Evolutionary conservation across 1,140 invertebrate species (phyloP).

Genomic region (Ladona fulva): DNA sequence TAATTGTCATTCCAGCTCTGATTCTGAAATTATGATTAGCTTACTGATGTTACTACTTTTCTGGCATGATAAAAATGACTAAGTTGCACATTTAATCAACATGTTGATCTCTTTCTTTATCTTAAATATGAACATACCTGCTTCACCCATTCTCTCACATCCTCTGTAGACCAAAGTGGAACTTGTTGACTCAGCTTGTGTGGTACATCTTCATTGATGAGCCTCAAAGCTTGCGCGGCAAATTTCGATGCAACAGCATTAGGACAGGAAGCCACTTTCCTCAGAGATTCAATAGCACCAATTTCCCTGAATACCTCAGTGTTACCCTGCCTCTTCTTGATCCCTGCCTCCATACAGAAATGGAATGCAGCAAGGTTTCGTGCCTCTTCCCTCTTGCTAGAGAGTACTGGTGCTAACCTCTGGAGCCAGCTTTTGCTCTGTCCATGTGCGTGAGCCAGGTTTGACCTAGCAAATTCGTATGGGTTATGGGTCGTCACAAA

Average conservation of each 20-base stretch:
- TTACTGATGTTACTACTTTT: too few species aligned
- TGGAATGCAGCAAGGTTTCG: constrained; percentile 96
- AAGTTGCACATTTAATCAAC: too few species aligned
- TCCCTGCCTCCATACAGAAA: constrained; percentile 98
- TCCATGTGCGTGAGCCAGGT: constrained; percentile 86
- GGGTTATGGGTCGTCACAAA: constrained; percentile 92
- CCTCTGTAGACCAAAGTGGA: constrained; percentile 91
- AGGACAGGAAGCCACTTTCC: constrained; percentile 93
- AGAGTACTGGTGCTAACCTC: constrained; percentile 87
- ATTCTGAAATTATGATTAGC: too few species aligned
- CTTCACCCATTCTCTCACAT: constrained; percentile 96
- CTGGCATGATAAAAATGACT: too few species aligned
- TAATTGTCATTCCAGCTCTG: too few species aligned
- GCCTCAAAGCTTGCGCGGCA: constrained; percentile 85
- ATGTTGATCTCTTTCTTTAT: too few species aligned
- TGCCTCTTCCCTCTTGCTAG: constrained; percentile 91
- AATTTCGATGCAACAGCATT: constrained; percentile 97
- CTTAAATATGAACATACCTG: constrained; percentile 46
- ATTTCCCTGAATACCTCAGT: constrained; percentile 91
- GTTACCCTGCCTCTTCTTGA: constrained; percentile 93
- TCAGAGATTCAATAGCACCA: constrained; percentile 88
- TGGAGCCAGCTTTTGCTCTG: constrained; percentile 95
- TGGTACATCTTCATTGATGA: constrained; percentile 94
- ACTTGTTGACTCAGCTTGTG: constrained; percentile 97
- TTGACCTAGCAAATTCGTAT: constrained; percentile 87